Base-by-base conservation (phyloP, 2,797 vertebrate genomes). In the Acanthurus tractus region DNA sequence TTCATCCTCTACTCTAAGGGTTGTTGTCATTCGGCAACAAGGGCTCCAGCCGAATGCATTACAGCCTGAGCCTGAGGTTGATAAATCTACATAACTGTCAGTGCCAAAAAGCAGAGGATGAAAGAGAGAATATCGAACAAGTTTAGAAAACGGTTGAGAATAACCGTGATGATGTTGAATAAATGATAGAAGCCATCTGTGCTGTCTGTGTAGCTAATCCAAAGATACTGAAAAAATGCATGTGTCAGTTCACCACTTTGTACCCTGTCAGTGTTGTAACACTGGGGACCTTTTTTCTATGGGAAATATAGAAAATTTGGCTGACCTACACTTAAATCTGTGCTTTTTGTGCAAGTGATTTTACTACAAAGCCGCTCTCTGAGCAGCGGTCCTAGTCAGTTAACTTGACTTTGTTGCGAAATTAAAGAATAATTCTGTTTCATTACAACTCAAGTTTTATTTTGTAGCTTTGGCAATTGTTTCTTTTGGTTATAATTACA, bases 51-150 rank as follows among this genome's bases (percentile, higher is more conserved):
- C 79, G 78, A 79, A 57, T 64, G 46, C 66, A 77, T 65, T 87
- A 76, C 72, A 85, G 72, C 59, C 61, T 36, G 48, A 63, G 86
- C 72, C 68, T 9, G 55, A 62, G 54, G 78, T 72, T 78, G 63
- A 85, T 88, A 87, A 78, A 85, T 90, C 82, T 71, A 57, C 65
- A 59, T 66, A 63, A 63, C 78, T 83, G 83, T 86, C 85, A 89
- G 36, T 67, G 46, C 57, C 10, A n/a, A 66, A 68, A 67, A n/a
- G 34, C 4, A 3, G 11, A 11, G 29, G 18, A 55, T 50, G 42
- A 66, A 48, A 38, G 62, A 53, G 45, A 81, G 50, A 65, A 55
- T 48, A 72, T 70, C 75, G 63, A 74, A 55, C 49, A 48, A 62
- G 45, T 52, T 18, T 52, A 48, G 64, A 70, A 54, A 59, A 68